These are phyloP conservation scores for Octopus sinensis DNA, from an alignment of 1,140 invertebrate species.

Conservation along the genomic window DNA sequence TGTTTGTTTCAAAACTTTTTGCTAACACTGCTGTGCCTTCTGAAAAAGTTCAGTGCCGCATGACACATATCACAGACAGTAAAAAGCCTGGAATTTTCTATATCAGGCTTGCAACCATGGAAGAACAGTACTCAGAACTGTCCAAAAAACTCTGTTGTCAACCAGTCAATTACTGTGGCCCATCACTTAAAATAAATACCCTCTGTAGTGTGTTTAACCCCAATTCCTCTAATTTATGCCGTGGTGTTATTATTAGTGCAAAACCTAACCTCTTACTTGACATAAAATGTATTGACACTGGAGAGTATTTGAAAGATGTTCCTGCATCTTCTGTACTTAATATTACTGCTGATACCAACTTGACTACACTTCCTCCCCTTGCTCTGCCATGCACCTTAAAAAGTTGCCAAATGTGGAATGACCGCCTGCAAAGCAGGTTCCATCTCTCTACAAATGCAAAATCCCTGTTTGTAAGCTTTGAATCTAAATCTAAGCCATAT, in stretches of 20 bases:
- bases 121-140: background rate
- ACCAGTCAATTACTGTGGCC: background rate
- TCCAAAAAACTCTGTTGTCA: background rate
- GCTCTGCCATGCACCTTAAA: background rate
- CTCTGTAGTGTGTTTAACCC: background rate
- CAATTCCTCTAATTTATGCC: background rate
- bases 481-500: background rate
- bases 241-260: background rate
- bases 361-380: background rate
- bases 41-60: background rate
- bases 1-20: background rate
- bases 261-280: background rate
- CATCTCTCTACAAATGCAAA: background rate
- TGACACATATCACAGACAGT: background rate
- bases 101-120: background rate
- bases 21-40: background rate
- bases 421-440: background rate
- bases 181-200: background rate
- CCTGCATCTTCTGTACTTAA: background rate
- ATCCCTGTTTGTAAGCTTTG: background rate
- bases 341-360: background rate
- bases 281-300: background rate
- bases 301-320: background rate
- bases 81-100: background rate
- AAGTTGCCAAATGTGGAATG: background rate